A percentile compares a stretch with the other conserved stretches of the same genome.
phyloP scores from a whole-genome alignment of 2,113 vertebrate genomes.

The Mus pahari region DNA sequence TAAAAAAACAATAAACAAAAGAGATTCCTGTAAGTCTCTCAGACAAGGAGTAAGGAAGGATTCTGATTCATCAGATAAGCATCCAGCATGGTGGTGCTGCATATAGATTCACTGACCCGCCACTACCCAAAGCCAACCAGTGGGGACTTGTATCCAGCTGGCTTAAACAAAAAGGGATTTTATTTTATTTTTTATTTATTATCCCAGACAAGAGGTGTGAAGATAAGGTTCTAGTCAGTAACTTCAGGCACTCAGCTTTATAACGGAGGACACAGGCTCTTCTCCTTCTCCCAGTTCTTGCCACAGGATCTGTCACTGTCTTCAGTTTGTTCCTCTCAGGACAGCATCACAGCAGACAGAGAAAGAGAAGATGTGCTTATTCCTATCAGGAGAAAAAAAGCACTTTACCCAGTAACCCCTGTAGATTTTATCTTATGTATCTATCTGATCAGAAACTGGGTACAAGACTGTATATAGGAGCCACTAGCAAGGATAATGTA shows the following conservation, averaged over 20 bases:
- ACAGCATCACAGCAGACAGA: background rate
- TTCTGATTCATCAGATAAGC: background rate
- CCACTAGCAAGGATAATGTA: background rate
- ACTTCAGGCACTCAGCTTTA: background rate
- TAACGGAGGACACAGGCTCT: background rate
- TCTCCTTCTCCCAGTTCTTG: background rate
- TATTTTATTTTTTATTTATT: background rate
- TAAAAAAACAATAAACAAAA: too few relatives aligned
- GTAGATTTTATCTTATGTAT: background rate
- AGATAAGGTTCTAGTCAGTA: background rate
- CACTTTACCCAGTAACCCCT: background rate
- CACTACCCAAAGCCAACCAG: background rate
- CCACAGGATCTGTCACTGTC: background rate
- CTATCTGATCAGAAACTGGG: background rate
- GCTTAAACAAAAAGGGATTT: background rate
- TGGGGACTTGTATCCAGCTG: background rate
- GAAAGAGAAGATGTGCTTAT: background rate
- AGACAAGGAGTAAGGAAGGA: background rate
- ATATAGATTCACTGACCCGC: background rate
- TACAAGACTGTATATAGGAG: background rate
- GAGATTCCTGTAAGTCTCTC: background rate
- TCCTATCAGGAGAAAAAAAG: conserved; percentile 21
- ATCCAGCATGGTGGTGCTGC: background rate
- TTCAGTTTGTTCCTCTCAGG: background rate
- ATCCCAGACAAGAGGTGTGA: background rate